Base-by-base conservation (phyloP, 2,797 vertebrate species). In the Craterocephalus amniculus region DNA sequence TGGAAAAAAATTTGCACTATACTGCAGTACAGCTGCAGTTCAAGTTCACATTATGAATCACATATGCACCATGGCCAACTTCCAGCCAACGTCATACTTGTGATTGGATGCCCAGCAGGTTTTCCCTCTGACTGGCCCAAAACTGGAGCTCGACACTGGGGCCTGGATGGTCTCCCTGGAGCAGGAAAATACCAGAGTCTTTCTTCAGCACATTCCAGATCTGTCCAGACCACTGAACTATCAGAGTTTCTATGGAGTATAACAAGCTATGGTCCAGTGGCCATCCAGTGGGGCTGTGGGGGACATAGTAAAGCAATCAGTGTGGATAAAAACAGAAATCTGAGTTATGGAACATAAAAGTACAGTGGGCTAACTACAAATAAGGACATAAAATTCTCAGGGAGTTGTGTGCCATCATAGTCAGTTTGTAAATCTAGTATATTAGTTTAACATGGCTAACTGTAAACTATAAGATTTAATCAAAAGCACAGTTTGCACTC, bases 111-210 rank as follows among this genome's bases (percentile, higher is more conserved):
- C 93, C 90, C 77, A 92, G 79, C 26, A 95, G 91, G 85, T 95
- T 93, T 77, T 90, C 68, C 73, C 83, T 95, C 70, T 93, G 89
- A 43, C 78, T 90, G 69, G 91, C 63, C 94, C 94, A 96, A 88
- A 95, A 96, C 52, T 93, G 92, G 66, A 95, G 92, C 89, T 96
- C 95, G 59, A 79, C 83, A 4, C 51, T 87, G 81, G 91, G 93
- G 27, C 93, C 90, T 0, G 82, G 80, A 48, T 95, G 91, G 82
- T 94, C 91, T 72, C 87, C 89, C 65, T 67, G 81, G 31, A 77
- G 90, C 68, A 92, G 72, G 38, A 88, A 64, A 49, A 79, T 72
- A 54, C 89, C 83, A 6, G 92, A 95, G 84, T 93, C 90, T 87
- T 89, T 85, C 84, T 91, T 93, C 84, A 95, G 91, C 40, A 94